phyloP scores from a whole-genome alignment of 2,888 invertebrate genomes.

The Plagiodera versicolora region DNA sequence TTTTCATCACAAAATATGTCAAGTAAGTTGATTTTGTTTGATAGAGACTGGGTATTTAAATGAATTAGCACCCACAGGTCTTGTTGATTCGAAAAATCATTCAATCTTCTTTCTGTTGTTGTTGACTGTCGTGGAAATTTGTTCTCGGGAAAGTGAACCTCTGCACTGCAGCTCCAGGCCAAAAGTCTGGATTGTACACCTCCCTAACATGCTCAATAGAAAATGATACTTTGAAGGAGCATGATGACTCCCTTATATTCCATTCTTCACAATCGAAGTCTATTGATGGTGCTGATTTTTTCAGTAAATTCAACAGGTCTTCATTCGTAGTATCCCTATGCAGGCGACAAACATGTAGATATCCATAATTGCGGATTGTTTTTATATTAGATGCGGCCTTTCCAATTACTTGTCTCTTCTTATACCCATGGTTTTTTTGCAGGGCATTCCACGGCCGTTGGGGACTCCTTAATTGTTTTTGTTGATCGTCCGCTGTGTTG shows the following conservation, averaged over 20 bases:
- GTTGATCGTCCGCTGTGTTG: conserved; percentile 3
- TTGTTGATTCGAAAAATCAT: conserved; percentile 3
- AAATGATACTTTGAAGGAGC: conserved; percentile 10
- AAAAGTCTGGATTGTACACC: conserved; percentile 12
- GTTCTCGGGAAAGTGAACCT: conserved; percentile 8
- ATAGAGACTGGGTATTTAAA: conserved; percentile 2
- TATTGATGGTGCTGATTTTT: conserved; percentile 9
- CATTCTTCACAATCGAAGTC: conserved; percentile 3
- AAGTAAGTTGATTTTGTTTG: conserved; percentile 7
- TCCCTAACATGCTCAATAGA: conserved; percentile 6
- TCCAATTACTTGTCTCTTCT: conserved; percentile 3
- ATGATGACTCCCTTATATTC: conserved; percentile 4
- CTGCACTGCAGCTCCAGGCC: conserved; percentile 9
- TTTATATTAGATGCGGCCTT: conserved; percentile 3
- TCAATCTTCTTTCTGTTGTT: conserved; percentile 6
- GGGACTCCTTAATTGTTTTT: background rate
- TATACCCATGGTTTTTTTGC: conserved; percentile 7
- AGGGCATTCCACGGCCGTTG: conserved; percentile 3
- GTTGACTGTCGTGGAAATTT: conserved; percentile 11
- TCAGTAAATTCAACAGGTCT: background rate
- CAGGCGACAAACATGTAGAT: conserved; percentile 6
- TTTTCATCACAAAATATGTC: background rate
- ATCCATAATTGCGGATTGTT: conserved; percentile 6
- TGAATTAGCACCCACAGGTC: conserved; percentile 1
- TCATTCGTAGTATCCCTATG: background rate